Evolutionary conservation across 1,140 invertebrate genomes (phyloP).

Genomic region (Metopolophium dirhodum): DNA sequence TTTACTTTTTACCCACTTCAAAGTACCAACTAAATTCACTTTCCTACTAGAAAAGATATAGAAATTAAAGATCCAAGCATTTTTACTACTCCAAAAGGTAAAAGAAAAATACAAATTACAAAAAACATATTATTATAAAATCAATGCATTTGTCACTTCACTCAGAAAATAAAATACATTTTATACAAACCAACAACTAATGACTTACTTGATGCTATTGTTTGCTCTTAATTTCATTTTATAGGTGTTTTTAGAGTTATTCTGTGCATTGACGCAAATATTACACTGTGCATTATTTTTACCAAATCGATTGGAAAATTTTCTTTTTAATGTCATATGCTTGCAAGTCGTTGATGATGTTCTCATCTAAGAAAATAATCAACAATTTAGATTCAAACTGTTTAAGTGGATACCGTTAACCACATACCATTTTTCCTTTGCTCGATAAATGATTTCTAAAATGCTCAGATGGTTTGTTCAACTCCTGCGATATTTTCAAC

Average conservation of each 20-base stretch:
- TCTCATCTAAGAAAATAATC: neutral
- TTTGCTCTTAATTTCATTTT: neutral
- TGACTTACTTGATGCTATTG: neutral
- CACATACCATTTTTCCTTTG: slow-evolving; percentile 19
- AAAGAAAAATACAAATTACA: too few relatives aligned
- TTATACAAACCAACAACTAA: neutral
- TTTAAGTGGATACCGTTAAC: neutral
- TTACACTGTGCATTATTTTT: slow-evolving; percentile 41
- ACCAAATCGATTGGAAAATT: slow-evolving; percentile 4
- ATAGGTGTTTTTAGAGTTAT: slow-evolving; percentile 4
- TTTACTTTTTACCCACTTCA: too few relatives aligned
- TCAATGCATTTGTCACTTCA: neutral
- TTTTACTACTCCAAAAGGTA: too few relatives aligned
- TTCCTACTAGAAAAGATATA: neutral
- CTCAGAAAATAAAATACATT: neutral
- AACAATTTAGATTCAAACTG: neutral
- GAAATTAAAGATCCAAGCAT: too few relatives aligned
- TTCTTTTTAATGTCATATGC: neutral
- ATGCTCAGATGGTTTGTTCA: neutral
- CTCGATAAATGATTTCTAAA: neutral
- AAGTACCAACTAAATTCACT: too few relatives aligned
- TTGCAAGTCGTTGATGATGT: neutral
- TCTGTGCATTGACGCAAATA: neutral
- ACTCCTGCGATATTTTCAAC: neutral
- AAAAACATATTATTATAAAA: neutral